Evolutionary conservation across 2,888 invertebrate genomes (phyloP).

Genomic region (Cantharis nigra): DNA sequence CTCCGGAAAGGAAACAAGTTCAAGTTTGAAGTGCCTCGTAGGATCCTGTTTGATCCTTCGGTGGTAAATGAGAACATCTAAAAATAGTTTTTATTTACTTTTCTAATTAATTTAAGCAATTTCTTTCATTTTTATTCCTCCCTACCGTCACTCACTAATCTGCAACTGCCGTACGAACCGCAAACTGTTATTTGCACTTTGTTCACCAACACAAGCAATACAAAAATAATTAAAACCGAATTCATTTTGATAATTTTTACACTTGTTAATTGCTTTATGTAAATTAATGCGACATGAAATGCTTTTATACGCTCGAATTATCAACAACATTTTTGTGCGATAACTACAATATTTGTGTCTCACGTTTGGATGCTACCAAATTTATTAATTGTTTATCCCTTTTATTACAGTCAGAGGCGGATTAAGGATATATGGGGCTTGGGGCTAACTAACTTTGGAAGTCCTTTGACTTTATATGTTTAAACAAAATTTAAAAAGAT

Average conservation of each 20-base stretch:
- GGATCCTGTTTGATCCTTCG: conserved; percentile 15
- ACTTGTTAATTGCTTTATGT: background rate
- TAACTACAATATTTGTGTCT: background rate
- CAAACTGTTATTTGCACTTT: background rate
- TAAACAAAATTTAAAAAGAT: too few relatives aligned
- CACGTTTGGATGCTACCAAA: background rate
- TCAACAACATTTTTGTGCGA: background rate
- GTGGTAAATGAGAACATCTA: conserved; percentile 15
- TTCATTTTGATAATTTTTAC: background rate
- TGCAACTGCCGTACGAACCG: conserved; percentile 17
- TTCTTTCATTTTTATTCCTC: background rate
- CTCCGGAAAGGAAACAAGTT: conserved; percentile 18
- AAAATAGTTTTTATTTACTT: background rate
- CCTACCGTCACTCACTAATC: conserved; percentile 13
- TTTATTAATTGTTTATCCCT: background rate
- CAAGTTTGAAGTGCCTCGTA: conserved; percentile 8
- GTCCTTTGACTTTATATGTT: too few relatives aligned
- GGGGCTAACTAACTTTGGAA: too few relatives aligned
- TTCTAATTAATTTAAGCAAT: background rate
- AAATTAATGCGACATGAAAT: background rate
- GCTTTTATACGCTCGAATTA: background rate
- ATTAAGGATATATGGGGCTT: too few relatives aligned
- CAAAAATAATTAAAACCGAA: background rate
- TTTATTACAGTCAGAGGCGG: too few relatives aligned
- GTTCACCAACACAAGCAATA: background rate